Evolutionary conservation across 2,888 invertebrate species (phyloP).

Genomic region (Villa cingulata): DNA sequence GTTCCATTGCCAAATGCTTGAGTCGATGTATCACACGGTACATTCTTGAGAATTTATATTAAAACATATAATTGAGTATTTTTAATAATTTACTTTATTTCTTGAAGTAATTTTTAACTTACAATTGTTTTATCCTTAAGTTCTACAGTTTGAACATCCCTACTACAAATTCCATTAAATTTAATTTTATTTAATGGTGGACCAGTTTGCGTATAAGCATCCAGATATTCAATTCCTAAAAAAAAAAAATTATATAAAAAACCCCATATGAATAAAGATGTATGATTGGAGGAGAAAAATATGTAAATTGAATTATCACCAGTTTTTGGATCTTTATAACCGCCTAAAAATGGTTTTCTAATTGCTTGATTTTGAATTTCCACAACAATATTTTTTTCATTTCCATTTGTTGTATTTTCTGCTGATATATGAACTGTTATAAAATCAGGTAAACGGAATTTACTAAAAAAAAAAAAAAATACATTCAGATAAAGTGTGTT

Average conservation of each 20-base stretch:
- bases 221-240: slow-evolving; percentile 52
- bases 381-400: slow-evolving; percentile 39
- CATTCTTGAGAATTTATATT: slow-evolving; percentile 21
- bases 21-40: slow-evolving; percentile 27
- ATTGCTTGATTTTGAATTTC: slow-evolving; percentile 46
- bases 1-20: slow-evolving; percentile 30
- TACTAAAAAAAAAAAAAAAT: slow-evolving; percentile 19
- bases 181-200: slow-evolving; percentile 28
- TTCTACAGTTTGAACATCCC: slow-evolving; percentile 52
- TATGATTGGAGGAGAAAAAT: not conserved
- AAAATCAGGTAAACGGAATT: slow-evolving; percentile 39
- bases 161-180: slow-evolving; percentile 21
- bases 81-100: no score
- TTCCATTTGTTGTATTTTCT: slow-evolving; percentile 30
- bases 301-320: slow-evolving; percentile 29
- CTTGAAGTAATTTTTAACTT: not conserved
- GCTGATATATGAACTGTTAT: slow-evolving; percentile 40
- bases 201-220: slow-evolving; percentile 70
- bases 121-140: slow-evolving; percentile 32
- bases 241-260: not conserved
- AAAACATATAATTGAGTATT: not conserved
- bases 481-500: not conserved
- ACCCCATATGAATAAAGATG: not conserved
- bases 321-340: slow-evolving; percentile 58
- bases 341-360: slow-evolving; percentile 66